Percentiles rank a stretch among this genome's conserved stretches.
phyloP scores from a whole-genome alignment of 2,797 vertebrate genomes.

The Scomberomorus guttatus region DNA sequence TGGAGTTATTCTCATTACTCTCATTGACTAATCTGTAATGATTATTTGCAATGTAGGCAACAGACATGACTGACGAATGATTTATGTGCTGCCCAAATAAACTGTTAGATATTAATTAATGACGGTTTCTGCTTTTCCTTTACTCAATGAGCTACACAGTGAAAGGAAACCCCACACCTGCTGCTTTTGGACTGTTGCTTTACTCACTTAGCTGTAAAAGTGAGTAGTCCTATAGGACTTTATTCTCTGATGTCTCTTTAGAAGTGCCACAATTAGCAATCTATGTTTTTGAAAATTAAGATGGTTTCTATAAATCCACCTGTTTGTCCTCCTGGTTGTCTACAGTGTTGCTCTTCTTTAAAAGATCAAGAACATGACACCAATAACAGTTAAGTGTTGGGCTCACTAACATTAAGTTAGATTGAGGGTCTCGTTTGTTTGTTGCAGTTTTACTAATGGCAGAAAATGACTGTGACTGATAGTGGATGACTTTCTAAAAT shows the following conservation, averaged over 20 bases:
- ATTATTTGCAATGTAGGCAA: conserved; percentile 29
- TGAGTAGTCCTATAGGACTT: no score
- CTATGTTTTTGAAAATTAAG: neutral
- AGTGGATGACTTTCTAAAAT: neutral
- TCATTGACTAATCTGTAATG: conserved; percentile 43
- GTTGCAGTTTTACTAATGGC: no score
- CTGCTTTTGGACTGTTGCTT: neutral
- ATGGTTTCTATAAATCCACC: neutral
- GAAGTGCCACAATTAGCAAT: no score
- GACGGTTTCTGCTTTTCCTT: neutral
- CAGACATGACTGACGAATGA: conserved; percentile 37
- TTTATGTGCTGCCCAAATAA: conserved; percentile 36
- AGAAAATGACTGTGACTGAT: no score
- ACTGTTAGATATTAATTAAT: conserved; percentile 42
- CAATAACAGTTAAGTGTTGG: no score
- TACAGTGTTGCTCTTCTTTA: neutral
- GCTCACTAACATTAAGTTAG: no score
- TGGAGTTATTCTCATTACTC: neutral
- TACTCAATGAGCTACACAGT: neutral
- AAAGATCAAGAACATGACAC: neutral
- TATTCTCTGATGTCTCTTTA: no score
- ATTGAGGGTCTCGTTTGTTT: no score
- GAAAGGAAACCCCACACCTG: neutral
- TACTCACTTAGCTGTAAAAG: neutral
- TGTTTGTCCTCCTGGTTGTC: neutral